Evolutionary conservation across 2,797 vertebrate species (phyloP).

Genomic region (Arnoldichthys spilopterus): DNA sequence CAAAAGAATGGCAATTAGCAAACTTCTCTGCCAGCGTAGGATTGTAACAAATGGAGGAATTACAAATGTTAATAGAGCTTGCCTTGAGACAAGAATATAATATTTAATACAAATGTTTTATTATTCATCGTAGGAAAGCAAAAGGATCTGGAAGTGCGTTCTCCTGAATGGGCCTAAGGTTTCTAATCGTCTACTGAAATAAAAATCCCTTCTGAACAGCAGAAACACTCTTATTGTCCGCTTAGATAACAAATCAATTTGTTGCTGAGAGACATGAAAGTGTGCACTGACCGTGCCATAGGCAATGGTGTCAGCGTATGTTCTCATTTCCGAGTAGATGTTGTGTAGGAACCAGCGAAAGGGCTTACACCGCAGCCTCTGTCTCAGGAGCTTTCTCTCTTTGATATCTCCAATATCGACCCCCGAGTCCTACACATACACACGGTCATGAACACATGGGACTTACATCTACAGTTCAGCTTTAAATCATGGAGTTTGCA

Average conservation of each 20-base stretch:
- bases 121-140: conserved; percentile 11
- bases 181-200: neutral
- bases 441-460: neutral
- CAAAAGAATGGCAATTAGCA: conserved; percentile 58
- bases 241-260: conserved; percentile 15
- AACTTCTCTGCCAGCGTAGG: conserved; percentile 47
- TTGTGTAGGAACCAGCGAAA: conserved; percentile 96
- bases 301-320: conserved; percentile 89
- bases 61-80: conserved; percentile 26
- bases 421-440: conserved; percentile 83
- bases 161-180: neutral
- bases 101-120: conserved; percentile 30
- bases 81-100: conserved; percentile 16
- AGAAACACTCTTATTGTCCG: neutral
- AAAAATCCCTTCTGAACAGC: neutral
- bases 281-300: conserved; percentile 89
- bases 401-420: conserved; percentile 94
- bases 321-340: conserved; percentile 93
- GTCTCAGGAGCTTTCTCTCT: conserved; percentile 87
- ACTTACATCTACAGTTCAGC: neutral
- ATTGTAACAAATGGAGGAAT: conserved; percentile 63
- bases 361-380: conserved; percentile 88
- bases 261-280: neutral
- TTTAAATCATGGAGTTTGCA: neutral
- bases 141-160: neutral